Evolutionary conservation across 1,140 invertebrate species (phyloP), one percentile per base, ranked within the genome.

Genomic region (Tetragnatha versicolor): DNA sequence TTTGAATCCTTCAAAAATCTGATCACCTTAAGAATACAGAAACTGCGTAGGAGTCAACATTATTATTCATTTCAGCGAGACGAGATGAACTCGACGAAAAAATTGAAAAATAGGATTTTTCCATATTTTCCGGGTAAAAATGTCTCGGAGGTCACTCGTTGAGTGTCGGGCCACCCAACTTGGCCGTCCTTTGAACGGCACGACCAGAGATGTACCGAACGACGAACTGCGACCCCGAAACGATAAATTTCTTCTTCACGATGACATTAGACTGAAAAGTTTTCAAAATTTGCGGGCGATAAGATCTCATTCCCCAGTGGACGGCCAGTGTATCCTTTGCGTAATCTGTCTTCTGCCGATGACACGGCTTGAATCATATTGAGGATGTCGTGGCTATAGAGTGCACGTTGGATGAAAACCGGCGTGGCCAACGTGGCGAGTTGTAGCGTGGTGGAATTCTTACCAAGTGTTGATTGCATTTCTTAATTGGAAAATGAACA

Each of bases 221-320:
- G 4, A 17, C 12, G 61, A 65, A 7, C 73, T 66, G 3, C 66
- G n/a, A 77, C 73, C 73, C 61, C 3, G 27, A 33, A 65, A 42
- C 73, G 61, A 77, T 77, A 66, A 53, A 77, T 77, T 77, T 65
- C 73, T 35, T 75, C n/a, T 51, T 77, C 61, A 77, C 55, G 73
- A 77, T 77, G 73, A 77, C 73, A 77, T 70, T 37, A 45, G n/a
- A 29, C 35, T 63, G 58, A 77, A 77, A 77, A 63, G 42, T 77
- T 31, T 77, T 65, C 55, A 61, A 77, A 77, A 77, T 63, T 58
- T 25, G 22, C 37, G 42, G 35, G 29, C 51, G 73, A 77, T 77
- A 77, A 77, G 60, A 77, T 77, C 73, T 63, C 58, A 65, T 51
- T 66, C 45, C 63, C 35, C 45, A n/a, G n/a, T n/a, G n/a, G n/a